Base-by-base conservation (phyloP, 2,888 invertebrate genomes). In the Germaria angustata region DNA sequence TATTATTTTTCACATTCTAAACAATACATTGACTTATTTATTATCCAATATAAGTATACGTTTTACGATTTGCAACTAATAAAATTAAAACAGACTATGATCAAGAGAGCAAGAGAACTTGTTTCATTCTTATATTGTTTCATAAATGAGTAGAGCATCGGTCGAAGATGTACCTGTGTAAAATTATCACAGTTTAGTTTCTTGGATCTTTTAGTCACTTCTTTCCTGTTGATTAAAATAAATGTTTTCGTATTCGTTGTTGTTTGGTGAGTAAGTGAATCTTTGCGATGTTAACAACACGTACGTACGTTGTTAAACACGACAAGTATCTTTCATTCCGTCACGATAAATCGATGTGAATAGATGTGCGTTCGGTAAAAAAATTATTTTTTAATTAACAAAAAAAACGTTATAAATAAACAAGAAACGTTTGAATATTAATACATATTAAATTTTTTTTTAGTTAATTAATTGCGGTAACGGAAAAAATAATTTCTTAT, bases 1-100 rank as follows among this genome's bases (percentile, higher is more conserved):
- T 89, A 88, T 89, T 89, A 88, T 88, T 89, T 89, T 87, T 84
- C 88, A 87, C 87, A 88, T 89, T 89, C 89, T 89, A 89, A 89
- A 89, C 89, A 89, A 89, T 87, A 44, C 81, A 83, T 83, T 84
- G 75, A 59, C 81, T 81, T 71, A 72, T 53, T 73, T 61, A 44
- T 66, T 57, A 15, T 8, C 17, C 8, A 77, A 36, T 22, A 66
- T 46, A 24, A n/a, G n/a, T n/a, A n/a, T n/a, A n/a, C n/a, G n/a
- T n/a, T n/a, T n/a, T 6, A 49, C 6, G 9, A 72, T 49, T 65
- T 68, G 46, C 49, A 32, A 20, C n/a, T 32, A 49, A 13, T 0
- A 4, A 17, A 41, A 78, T 36, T n/a, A 55, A n/a, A 41, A 8
- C 6, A 11, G 11, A 28, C 3, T 28, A 28, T 28, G 55, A 1